Evolutionary conservation across 2,113 vertebrate genomes (phyloP), one percentile per base, ranked within the genome.

Genomic region (Halichoerus grypus): DNA sequence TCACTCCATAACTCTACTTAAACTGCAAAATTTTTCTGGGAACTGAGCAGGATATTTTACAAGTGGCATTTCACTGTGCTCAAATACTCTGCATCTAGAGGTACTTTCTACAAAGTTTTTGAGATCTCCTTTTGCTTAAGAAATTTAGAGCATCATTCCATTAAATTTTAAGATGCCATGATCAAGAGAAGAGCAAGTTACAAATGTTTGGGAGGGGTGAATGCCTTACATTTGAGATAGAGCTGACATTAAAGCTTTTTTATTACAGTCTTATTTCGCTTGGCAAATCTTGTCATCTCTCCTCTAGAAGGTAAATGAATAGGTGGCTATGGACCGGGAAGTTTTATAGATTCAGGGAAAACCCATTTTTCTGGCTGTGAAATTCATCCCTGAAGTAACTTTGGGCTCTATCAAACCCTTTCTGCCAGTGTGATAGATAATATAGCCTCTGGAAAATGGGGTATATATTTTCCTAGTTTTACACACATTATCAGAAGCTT

Each of bases 281-380:
- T 95, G 55, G 69, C 63, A 95, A 67, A 88, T 74, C 51, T 55
- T 94, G 31, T 61, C 67, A 53, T 72, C 33, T 92, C 14, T 67
- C 59, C 79, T 72, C 36, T 95, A 87, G 67, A 89, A 92, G 59
- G 74, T 92, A 57, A 90, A 16, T 61, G 59, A 72, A 83, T 79
- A 65, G 61, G 71, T 87, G 61, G 33, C 31, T 94, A 11, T 92
- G 69, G 49, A 88, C 65, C 86, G 74, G 67, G 46, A 80, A 92
- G 19, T 13, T 96, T 97, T 96, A 87, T 28, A 92, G 83, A 92
- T 94, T 83, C 61, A 76, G 92, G 87, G 89, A 95, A 65, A 94
- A 95, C 72, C 85, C 0, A 79, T 76, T 96, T 98, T 71, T 83
- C 72, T 69, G 96, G 21, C 87, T 97, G 55, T 96, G 81, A 87